Percentiles rank a stretch among this genome's conserved stretches.
Evolutionary conservation across 2,888 invertebrate genomes (phyloP).

Genomic region (Drosophila pseudotakahashii): DNA sequence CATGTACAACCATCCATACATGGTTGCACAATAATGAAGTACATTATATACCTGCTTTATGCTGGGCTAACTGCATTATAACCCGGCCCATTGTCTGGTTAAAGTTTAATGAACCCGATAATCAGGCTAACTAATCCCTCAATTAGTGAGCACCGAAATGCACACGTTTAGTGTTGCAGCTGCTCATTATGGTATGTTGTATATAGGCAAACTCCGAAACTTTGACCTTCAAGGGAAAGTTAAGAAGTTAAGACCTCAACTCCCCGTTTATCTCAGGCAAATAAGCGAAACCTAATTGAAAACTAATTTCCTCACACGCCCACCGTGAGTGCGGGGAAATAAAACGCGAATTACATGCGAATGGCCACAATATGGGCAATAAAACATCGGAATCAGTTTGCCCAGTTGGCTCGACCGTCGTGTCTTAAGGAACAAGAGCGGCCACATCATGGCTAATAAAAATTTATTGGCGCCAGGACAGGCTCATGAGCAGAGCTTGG

Average conservation of each 20-base stretch:
- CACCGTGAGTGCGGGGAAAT: constrained; percentile 45
- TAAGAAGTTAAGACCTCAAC: not conserved
- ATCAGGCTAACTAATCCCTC: constrained; percentile 60
- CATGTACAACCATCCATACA: constrained; percentile 10
- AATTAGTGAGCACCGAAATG: constrained; percentile 26
- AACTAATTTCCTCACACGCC: constrained; percentile 61
- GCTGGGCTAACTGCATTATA: too few relatives aligned
- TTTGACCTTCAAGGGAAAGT: constrained; percentile 4
- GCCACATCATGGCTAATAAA: constrained; percentile 78
- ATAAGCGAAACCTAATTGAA: constrained; percentile 62
- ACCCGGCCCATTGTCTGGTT: constrained; percentile 30
- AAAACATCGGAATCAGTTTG: constrained; percentile 77
- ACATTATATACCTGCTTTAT: too few relatives aligned
- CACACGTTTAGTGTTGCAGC: not conserved
- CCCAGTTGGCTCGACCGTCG: constrained; percentile 63
- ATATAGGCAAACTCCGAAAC: not conserved
- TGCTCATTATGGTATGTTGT: constrained; percentile 13
- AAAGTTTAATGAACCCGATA: constrained; percentile 67
- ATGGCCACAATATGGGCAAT: constrained; percentile 66
- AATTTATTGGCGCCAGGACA: constrained; percentile 77
- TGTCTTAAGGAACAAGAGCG: constrained; percentile 60
- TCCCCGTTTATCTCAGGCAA: constrained; percentile 21
- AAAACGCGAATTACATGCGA: constrained; percentile 64
- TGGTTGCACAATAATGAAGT: constrained; percentile 22
- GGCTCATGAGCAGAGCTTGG: constrained; percentile 51